phyloP scores from a whole-genome alignment of 2,113 vertebrate genomes.

The Atlantisia rogersi region DNA sequence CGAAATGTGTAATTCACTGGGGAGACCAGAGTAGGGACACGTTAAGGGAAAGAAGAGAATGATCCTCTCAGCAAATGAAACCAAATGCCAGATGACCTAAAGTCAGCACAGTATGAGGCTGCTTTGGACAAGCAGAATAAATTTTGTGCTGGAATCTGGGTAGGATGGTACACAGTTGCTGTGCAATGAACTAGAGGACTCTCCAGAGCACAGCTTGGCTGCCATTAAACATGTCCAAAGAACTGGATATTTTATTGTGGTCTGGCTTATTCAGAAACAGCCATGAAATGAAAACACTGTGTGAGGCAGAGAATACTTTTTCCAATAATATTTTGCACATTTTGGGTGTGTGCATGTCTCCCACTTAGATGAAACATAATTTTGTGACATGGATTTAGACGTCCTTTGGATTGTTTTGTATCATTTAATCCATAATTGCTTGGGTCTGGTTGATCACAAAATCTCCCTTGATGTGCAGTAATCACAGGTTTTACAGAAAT shows the following conservation, averaged over 20 bases:
- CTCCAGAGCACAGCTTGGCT: neutral
- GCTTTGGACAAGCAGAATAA: neutral
- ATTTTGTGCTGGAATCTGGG: neutral
- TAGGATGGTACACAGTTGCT: neutral
- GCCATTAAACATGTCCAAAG: neutral
- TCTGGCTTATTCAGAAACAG: neutral
- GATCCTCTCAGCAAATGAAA: neutral
- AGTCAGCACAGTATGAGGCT: neutral
- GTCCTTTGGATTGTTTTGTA: neutral
- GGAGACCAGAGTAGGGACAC: neutral
- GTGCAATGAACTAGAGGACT: neutral
- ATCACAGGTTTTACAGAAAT: neutral
- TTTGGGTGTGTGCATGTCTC: neutral
- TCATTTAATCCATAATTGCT: neutral
- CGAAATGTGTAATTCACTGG: neutral
- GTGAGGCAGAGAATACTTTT: neutral
- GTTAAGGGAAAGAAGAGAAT: neutral
- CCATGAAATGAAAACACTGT: neutral
- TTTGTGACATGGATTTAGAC: neutral
- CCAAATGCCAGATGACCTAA: neutral
- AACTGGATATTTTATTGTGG: neutral
- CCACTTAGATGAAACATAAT: neutral
- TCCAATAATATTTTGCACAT: neutral
- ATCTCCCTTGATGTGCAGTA: neutral
- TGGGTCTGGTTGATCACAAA: neutral